Percentiles rank a stretch among this genome's conserved stretches.
These are phyloP conservation scores for Chauna torquata DNA, from an alignment of 2,113 vertebrate species.

Conservation along the genomic window DNA sequence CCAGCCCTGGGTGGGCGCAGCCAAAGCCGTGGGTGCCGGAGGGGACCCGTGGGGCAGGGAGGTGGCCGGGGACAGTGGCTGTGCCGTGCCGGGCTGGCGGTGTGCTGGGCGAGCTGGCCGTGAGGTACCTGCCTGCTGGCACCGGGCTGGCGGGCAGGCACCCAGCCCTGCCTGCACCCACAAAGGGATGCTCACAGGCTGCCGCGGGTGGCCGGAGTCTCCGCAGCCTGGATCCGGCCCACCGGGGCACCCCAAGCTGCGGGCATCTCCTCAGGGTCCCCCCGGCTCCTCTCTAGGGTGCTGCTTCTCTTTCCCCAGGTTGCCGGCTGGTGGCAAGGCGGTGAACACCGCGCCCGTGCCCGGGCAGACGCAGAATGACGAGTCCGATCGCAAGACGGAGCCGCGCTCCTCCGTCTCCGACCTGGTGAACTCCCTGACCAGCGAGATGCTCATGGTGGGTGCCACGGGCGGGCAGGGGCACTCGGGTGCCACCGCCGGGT, in stretches of 20 bases:
- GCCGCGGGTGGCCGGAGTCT: not conserved
- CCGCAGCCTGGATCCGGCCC: not conserved
- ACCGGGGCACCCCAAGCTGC: not conserved
- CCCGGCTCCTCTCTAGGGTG: not conserved
- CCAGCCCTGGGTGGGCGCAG: not conserved
- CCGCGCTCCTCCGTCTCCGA: slow-evolving; percentile 93
- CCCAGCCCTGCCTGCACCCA: not conserved
- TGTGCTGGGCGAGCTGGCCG: too few relatives aligned
- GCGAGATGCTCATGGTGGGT: slow-evolving; percentile 98
- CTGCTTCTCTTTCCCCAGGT: slow-evolving; percentile 71
- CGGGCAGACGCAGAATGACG: slow-evolving; percentile 87
- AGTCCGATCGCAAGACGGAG: slow-evolving; percentile 84
- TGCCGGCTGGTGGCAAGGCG: slow-evolving; percentile 86
- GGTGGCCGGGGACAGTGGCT: not conserved
- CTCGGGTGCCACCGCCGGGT: too few relatives aligned
- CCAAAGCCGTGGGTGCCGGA: not conserved
- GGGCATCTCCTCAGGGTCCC: not conserved
- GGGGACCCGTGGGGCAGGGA: not conserved
- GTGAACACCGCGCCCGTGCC: slow-evolving; percentile 81
- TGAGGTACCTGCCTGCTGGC: not conserved
- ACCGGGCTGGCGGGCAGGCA: not conserved
- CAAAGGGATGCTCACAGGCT: not conserved
- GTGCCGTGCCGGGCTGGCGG: not conserved
- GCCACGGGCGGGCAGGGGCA: not conserved
- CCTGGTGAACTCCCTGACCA: slow-evolving; percentile 96